These are phyloP conservation scores for Campylomormyrus numenius DNA, from an alignment of 2,113 vertebrate species.

Conservation along the genomic window DNA sequence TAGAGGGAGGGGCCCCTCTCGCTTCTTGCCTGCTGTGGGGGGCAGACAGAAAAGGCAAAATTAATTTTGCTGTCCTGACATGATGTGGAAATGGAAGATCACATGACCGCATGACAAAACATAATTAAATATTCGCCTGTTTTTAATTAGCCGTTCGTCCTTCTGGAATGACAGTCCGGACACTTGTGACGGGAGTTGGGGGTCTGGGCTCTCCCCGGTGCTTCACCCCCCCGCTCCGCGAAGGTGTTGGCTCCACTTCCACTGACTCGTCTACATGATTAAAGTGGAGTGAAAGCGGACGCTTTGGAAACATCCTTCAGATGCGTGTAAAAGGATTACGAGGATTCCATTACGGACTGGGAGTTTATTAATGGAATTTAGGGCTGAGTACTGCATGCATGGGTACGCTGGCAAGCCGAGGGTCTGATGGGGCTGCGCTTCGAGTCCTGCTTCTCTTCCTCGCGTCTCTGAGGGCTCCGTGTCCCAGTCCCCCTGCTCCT, in stretches of 20 bases:
- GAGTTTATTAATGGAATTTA: constrained; percentile 24
- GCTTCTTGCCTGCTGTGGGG: constrained; percentile 33
- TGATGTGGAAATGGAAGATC: constrained; percentile 43
- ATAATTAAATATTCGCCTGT: constrained; percentile 43
- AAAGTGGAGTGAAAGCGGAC: constrained; percentile 19
- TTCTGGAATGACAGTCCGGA: constrained; percentile 31
- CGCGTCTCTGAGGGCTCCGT: rapidly evolving
- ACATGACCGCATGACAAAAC: constrained; percentile 43
- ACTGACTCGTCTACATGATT: constrained; percentile 23
- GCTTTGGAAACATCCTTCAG: constrained; percentile 14
- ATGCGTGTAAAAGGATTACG: constrained; percentile 26
- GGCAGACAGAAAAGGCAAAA: constrained; percentile 24
- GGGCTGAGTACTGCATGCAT: background rate
- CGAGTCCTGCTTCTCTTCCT: background rate
- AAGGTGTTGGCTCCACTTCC: constrained; percentile 1
- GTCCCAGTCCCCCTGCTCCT: background rate
- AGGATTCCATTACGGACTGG: constrained; percentile 19
- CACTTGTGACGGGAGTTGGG: constrained; percentile 12
- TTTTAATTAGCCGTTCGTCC: constrained; percentile 41
- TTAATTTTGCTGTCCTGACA: constrained; percentile 37
- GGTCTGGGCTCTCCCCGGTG: background rate
- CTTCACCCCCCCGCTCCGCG: background rate
- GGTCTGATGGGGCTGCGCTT: background rate
- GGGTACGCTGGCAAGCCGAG: background rate
- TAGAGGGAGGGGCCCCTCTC: constrained; percentile 15